A percentile compares a stretch with the other conserved stretches of the same genome.
These are phyloP conservation scores for Bovichtus diacanthus DNA, from an alignment of 2,797 vertebrate genomes.

Conservation along the genomic window DNA sequence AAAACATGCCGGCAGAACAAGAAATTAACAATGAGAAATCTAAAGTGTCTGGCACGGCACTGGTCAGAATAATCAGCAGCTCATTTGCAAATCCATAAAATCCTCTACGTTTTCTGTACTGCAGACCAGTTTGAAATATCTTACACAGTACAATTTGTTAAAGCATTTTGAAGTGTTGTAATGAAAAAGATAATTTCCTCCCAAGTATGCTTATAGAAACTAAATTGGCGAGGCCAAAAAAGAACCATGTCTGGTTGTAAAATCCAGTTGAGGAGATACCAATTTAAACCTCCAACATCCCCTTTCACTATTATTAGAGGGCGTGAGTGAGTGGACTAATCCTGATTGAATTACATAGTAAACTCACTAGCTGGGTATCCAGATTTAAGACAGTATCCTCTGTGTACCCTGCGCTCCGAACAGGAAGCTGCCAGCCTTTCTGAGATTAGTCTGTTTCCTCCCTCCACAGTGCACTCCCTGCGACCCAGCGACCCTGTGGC, in stretches of 20 bases:
- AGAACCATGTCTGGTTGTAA: slow-evolving; percentile 29
- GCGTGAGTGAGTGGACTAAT: slow-evolving; percentile 71
- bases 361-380: slow-evolving; percentile 68
- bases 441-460: slow-evolving; percentile 87
- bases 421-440: slow-evolving; percentile 88
- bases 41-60: neutral
- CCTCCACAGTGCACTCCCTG: slow-evolving; percentile 84
- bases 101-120: neutral
- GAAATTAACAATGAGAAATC: neutral
- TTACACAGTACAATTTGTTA: neutral
- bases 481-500: slow-evolving; percentile 84
- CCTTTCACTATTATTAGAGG: slow-evolving; percentile 68
- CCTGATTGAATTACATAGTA: slow-evolving; percentile 82
- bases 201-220: neutral
- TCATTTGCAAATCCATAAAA: slow-evolving; percentile 8
- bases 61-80: neutral
- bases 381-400: slow-evolving; percentile 80
- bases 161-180: neutral
- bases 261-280: slow-evolving; percentile 46
- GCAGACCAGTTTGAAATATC: neutral
- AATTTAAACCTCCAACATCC: slow-evolving; percentile 44
- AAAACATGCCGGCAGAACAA: neutral
- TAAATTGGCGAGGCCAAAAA: neutral
- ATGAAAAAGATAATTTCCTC: neutral
- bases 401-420: slow-evolving; percentile 81